phyloP scores from a whole-genome alignment of 2,113 vertebrate species.

The Himantopus leucocephalus region DNA sequence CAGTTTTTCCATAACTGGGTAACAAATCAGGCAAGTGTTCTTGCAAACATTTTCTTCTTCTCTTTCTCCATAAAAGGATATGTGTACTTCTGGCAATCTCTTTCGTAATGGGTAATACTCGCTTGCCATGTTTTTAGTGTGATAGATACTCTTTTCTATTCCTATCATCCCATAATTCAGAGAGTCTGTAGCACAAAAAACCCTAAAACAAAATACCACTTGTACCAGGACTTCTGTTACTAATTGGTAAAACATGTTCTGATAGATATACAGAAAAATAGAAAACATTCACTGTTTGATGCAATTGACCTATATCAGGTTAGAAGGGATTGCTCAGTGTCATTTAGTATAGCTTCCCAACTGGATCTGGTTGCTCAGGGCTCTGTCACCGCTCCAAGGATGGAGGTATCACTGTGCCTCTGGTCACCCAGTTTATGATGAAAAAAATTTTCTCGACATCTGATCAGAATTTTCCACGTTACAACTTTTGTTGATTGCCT shows the following conservation, averaged over 20 bases:
- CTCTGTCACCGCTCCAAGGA: not conserved
- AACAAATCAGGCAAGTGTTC: slow-evolving; percentile 26
- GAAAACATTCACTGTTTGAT: not conserved
- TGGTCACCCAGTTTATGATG: not conserved
- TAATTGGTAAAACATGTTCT: not conserved
- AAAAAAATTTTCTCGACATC: not conserved
- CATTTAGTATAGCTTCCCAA: not conserved
- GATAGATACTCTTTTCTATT: slow-evolving; percentile 1
- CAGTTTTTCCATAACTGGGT: slow-evolving; percentile 31
- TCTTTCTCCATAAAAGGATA: slow-evolving; percentile 54
- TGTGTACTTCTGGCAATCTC: not conserved
- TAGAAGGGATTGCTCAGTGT: not conserved
- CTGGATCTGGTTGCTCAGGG: not conserved
- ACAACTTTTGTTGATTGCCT: not conserved
- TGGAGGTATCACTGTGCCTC: not conserved
- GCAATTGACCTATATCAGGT: not conserved
- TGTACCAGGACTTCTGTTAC: not conserved
- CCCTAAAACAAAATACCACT: not conserved
- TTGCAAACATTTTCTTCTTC: not conserved
- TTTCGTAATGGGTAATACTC: not conserved
- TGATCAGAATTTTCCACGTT: not conserved
- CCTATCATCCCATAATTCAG: not conserved
- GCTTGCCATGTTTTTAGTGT: not conserved
- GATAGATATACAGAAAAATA: not conserved
- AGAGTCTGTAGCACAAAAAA: not conserved